phyloP scores from a whole-genome alignment of 2,797 vertebrate genomes.

The Fundulus diaphanus region DNA sequence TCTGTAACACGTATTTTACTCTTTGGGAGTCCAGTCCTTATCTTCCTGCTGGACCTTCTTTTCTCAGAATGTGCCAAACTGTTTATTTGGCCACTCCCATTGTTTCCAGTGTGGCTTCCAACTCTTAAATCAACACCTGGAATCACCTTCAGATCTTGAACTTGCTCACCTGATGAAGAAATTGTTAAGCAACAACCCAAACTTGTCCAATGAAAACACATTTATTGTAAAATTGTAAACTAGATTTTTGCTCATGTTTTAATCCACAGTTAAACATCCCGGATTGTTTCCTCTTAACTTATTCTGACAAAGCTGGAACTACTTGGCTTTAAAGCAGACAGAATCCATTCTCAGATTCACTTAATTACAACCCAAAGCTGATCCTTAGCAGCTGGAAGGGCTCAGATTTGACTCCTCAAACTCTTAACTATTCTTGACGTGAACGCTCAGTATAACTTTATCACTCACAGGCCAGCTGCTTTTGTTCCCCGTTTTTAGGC shows the following conservation, averaged over 20 bases:
- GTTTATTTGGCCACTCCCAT: neutral
- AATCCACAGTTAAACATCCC: neutral
- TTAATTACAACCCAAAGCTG: constrained; percentile 20
- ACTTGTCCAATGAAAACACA: neutral
- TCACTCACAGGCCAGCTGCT: constrained; percentile 51
- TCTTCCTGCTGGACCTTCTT: neutral
- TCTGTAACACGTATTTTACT: neutral
- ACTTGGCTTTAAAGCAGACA: neutral
- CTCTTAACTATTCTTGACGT: constrained; percentile 49
- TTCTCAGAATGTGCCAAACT: too few relatives aligned
- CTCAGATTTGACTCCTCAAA: constrained; percentile 30
- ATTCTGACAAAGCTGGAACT: constrained; percentile 11
- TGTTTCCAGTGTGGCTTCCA: neutral
- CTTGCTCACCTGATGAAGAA: neutral
- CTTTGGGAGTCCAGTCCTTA: neutral
- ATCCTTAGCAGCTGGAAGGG: constrained; percentile 23
- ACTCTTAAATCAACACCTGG: neutral
- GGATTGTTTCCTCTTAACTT: neutral
- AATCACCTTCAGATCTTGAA: constrained; percentile 4
- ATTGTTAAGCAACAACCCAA: neutral
- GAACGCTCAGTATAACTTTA: constrained; percentile 62
- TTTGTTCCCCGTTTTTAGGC: constrained; percentile 39
- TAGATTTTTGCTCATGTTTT: neutral
- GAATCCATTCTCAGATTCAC: constrained; percentile 6
- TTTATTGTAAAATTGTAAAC: neutral